A percentile compares a stretch with the other conserved stretches of the same genome.
Conservation (phyloP, 2,113 vertebrate species). For the Burhinus oedicnemus region DNA sequence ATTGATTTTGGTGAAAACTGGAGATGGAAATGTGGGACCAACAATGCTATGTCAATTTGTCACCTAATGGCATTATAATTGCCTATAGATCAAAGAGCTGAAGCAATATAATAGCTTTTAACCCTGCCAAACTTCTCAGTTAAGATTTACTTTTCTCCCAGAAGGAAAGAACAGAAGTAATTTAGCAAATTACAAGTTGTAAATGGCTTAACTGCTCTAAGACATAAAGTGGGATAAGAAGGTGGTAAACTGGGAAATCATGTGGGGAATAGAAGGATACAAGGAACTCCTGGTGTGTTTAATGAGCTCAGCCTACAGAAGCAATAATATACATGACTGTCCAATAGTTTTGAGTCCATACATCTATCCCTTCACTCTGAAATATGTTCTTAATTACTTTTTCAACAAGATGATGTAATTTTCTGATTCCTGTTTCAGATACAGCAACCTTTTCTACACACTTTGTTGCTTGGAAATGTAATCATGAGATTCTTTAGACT, state of each 20-base stretch:
- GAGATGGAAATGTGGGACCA: background rate
- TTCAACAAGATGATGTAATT: background rate
- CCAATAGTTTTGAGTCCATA: background rate
- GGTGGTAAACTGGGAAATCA: background rate
- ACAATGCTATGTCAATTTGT: background rate
- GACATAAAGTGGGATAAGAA: background rate
- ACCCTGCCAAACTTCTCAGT: background rate
- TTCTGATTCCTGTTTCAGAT: background rate
- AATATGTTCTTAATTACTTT: background rate
- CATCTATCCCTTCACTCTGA: background rate
- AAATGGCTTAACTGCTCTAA: slow-evolving; percentile 3
- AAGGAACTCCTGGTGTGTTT: background rate
- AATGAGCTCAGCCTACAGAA: background rate
- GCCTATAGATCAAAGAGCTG: background rate
- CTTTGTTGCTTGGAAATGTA: background rate
- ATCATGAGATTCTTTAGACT: background rate
- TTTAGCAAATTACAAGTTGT: slow-evolving; percentile 6
- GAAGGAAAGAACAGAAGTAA: slow-evolving; percentile 1
- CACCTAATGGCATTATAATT: background rate
- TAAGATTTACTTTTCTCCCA: background rate
- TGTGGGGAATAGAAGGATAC: background rate
- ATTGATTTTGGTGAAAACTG: background rate
- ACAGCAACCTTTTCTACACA: background rate
- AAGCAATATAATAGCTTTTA: background rate
- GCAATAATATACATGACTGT: background rate